Evolutionary conservation across 2,888 invertebrate species (phyloP).

Genomic region (Dioctria rufipes): DNA sequence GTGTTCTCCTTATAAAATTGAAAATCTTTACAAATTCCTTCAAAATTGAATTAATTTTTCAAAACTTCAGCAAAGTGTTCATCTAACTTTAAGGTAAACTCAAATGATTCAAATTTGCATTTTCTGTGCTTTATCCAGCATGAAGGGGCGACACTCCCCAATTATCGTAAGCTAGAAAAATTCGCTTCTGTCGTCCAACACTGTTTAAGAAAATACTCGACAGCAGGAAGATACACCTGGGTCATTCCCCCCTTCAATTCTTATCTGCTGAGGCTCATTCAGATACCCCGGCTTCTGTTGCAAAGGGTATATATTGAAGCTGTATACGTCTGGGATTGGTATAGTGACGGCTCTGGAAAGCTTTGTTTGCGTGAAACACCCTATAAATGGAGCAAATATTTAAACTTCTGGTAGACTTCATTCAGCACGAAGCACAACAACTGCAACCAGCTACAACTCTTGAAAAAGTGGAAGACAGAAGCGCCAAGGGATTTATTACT

Average conservation of each 20-base stretch:
- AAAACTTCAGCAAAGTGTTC: conserved; percentile 23
- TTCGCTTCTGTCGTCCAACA: conserved; percentile 38
- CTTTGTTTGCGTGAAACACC: conserved; percentile 49
- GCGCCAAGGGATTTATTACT: conserved; percentile 35
- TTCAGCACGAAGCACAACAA: conserved; percentile 34
- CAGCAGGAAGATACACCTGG: conserved; percentile 49
- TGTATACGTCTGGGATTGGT: conserved; percentile 35
- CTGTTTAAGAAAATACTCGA: conserved; percentile 46
- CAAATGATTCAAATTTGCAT: conserved; percentile 36
- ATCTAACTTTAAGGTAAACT: conserved; percentile 35
- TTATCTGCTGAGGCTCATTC: conserved; percentile 13
- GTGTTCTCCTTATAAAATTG: background rate
- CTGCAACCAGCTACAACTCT: conserved; percentile 30
- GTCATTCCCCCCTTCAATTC: conserved; percentile 46
- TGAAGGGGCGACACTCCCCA: conserved; percentile 47
- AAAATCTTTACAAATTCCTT: conserved; percentile 10
- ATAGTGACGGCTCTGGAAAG: conserved; percentile 16
- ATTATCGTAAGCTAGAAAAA: conserved; percentile 47
- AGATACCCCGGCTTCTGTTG: background rate
- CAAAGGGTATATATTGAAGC: conserved; percentile 24
- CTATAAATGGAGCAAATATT: conserved; percentile 50
- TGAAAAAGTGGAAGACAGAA: conserved; percentile 26
- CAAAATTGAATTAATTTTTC: conserved; percentile 22
- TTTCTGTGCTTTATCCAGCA: conserved; percentile 27
- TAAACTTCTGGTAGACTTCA: conserved; percentile 53